A percentile compares a stretch with the other conserved stretches of the same genome.
These are phyloP conservation scores for Orchesella cincta DNA, from an alignment of 1,140 invertebrate species.

Conservation along the genomic window DNA sequence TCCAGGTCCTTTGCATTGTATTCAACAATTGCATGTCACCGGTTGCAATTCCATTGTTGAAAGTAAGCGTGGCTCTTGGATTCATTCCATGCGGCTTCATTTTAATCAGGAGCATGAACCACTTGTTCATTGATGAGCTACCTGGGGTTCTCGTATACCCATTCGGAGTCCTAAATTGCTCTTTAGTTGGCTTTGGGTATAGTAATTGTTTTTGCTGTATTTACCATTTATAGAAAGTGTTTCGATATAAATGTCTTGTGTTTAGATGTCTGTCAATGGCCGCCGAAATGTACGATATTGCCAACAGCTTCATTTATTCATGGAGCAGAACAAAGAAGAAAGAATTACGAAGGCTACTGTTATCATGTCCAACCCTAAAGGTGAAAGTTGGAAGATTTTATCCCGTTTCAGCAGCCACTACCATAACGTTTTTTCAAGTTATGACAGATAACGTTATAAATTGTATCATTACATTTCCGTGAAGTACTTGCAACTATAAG, in stretches of 20 bases:
- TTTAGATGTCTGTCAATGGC: not conserved
- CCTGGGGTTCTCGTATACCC: constrained; percentile 35
- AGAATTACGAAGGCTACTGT: constrained; percentile 3
- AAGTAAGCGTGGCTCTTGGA: constrained; percentile 6
- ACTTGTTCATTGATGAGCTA: constrained; percentile 33
- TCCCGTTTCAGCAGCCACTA: constrained; percentile 23
- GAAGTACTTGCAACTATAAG: no score
- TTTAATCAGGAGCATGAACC: constrained; percentile 36
- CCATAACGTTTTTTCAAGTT: constrained; percentile 30
- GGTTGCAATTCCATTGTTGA: constrained; percentile 28
- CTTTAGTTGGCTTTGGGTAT: not conserved
- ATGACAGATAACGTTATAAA: constrained; percentile 26
- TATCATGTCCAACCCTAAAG: constrained; percentile 21
- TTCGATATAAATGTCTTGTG: no score
- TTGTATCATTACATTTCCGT: constrained; percentile 29
- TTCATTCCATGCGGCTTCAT: constrained; percentile 29
- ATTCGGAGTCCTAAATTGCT: not conserved
- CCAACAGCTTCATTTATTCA: constrained; percentile 22
- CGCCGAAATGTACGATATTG: constrained; percentile 23
- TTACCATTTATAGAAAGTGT: not conserved
- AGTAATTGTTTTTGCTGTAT: no score
- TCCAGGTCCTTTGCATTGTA: constrained; percentile 10
- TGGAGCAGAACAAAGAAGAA: constrained; percentile 30
- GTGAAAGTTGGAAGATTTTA: constrained; percentile 28
- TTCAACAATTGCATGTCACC: constrained; percentile 38